Percentiles rank a stretch among this genome's conserved stretches.
These are phyloP conservation scores for Danaus chrysippus DNA, from an alignment of 2,888 invertebrate species.

Conservation along the genomic window DNA sequence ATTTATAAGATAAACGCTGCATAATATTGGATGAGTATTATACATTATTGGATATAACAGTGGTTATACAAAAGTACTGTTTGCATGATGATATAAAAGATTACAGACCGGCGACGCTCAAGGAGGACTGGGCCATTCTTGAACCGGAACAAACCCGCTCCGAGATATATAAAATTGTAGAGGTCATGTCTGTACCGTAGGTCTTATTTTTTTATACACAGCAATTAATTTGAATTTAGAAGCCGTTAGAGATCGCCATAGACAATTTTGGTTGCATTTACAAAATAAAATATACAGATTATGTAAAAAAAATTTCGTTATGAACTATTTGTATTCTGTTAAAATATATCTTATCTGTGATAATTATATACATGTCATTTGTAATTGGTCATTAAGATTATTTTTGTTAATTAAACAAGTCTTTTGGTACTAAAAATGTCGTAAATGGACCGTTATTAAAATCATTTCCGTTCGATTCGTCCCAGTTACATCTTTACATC, in stretches of 20 bases:
- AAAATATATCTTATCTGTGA: background rate
- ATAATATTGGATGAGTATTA: background rate
- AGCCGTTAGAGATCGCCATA: background rate
- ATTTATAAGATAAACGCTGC: background rate
- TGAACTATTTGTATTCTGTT: no score
- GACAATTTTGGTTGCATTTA: no score
- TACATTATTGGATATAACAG: background rate
- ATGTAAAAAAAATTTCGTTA: no score
- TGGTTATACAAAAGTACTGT: slow-evolving; percentile 5
- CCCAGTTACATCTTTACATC: slow-evolving; percentile 11
- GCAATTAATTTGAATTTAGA: background rate
- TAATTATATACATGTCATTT: slow-evolving; percentile 4
- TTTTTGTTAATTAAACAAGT: slow-evolving; percentile 16
- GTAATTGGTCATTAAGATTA: background rate
- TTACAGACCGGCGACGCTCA: slow-evolving; percentile 59
- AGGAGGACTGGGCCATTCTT: slow-evolving; percentile 73
- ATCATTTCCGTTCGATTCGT: slow-evolving; percentile 25
- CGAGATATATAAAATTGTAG: slow-evolving; percentile 20
- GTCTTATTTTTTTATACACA: background rate
- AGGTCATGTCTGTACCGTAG: slow-evolving; percentile 4
- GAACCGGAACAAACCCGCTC: slow-evolving; percentile 67
- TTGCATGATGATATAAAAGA: slow-evolving; percentile 60
- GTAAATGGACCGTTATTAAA: slow-evolving; percentile 18
- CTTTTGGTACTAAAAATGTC: slow-evolving; percentile 12
- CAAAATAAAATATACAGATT: no score